Evolutionary conservation across 2,797 vertebrate species (phyloP).

Genomic region (Gobio occitaniae): DNA sequence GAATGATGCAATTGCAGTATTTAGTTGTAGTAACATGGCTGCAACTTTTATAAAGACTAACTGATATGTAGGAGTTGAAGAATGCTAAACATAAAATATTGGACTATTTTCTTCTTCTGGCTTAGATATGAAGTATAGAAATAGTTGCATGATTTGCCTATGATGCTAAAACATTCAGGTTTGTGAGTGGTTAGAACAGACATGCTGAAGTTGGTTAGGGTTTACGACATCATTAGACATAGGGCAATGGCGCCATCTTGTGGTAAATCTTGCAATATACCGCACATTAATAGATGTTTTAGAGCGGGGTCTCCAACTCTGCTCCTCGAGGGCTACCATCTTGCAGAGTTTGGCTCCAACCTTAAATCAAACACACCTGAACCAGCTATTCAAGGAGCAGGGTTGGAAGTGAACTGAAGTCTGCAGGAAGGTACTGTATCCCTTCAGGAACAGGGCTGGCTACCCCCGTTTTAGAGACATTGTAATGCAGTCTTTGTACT

Average conservation of each 20-base stretch:
- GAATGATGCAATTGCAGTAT: constrained; percentile 1
- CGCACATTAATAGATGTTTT: too few relatives aligned
- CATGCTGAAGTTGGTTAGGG: not conserved
- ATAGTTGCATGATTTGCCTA: not conserved
- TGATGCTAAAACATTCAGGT: not conserved
- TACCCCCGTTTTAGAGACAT: too few relatives aligned
- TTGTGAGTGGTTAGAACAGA: not conserved
- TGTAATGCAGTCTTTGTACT: not conserved
- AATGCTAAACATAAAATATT: not conserved
- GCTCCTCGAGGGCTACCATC: not conserved
- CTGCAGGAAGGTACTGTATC: too few relatives aligned
- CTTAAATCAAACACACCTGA: too few relatives aligned
- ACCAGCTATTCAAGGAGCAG: too few relatives aligned
- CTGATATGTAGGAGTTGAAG: not conserved
- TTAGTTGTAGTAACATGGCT: not conserved
- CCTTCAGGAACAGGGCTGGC: too few relatives aligned
- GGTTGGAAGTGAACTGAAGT: too few relatives aligned
- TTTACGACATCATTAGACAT: not conserved
- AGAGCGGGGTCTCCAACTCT: too few relatives aligned
- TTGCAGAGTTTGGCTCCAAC: not conserved
- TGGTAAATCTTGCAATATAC: not conserved
- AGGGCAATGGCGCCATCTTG: constrained; percentile 22
- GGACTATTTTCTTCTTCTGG: not conserved
- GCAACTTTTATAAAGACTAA: not conserved
- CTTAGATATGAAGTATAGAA: not conserved